Percentiles rank a stretch among this genome's conserved stretches.
These are phyloP conservation scores for Campoplex capitator DNA, from an alignment of 2,888 invertebrate genomes.

Conservation along the genomic window DNA sequence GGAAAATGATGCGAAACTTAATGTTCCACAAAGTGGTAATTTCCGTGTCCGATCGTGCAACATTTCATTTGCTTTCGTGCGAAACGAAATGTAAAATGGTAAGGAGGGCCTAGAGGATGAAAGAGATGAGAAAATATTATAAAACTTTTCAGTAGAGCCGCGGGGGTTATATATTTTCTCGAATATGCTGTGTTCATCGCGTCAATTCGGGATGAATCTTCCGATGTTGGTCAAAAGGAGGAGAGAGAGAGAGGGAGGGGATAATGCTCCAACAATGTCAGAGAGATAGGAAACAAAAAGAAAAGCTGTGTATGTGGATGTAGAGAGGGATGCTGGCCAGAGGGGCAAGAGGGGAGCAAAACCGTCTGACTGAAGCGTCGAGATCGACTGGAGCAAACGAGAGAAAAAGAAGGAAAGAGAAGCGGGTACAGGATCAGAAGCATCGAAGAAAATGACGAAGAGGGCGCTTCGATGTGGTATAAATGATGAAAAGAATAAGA, in stretches of 20 bases:
- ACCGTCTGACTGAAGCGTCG: constrained; percentile 45
- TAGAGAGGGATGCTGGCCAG: constrained; percentile 26
- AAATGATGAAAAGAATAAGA: constrained; percentile 68
- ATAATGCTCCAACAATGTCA: constrained; percentile 54
- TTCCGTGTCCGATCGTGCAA: constrained; percentile 11
- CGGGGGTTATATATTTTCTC: constrained; percentile 30
- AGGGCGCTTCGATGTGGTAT: constrained; percentile 60
- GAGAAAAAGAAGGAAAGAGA: constrained; percentile 65
- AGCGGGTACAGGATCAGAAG: constrained; percentile 38
- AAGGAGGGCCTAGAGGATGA: background rate
- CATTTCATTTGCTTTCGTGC: constrained; percentile 8
- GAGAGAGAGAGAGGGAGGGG: constrained; percentile 2
- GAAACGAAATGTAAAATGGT: constrained; percentile 12
- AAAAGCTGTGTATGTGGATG: constrained; percentile 30
- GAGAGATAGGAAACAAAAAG: constrained; percentile 25
- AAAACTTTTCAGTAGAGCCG: constrained; percentile 39
- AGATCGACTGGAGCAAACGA: constrained; percentile 36
- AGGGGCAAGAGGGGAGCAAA: constrained; percentile 38
- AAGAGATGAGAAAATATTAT: background rate
- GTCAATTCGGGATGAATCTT: constrained; percentile 29
- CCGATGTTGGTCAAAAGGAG: background rate
- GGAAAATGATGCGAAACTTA: background rate
- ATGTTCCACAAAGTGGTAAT: constrained; percentile 22
- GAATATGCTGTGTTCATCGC: constrained; percentile 51
- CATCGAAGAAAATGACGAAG: constrained; percentile 70